Base-by-base conservation (phyloP, 2,113 vertebrate species). In the Sceloporus undulatus region DNA sequence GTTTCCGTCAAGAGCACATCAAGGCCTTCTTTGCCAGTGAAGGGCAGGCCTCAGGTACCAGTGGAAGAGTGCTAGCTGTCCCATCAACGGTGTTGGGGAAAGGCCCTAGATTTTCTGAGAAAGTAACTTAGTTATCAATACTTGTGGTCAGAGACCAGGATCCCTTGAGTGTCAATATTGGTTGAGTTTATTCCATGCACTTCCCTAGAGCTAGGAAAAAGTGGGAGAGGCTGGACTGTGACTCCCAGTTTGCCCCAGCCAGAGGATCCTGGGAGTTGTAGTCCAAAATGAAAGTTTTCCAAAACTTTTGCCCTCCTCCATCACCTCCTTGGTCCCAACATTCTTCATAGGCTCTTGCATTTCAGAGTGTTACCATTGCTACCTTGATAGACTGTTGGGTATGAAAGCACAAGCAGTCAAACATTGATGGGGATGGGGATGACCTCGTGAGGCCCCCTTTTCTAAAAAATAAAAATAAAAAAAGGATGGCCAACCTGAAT, bases 1-100 rank as follows among this genome's bases (percentile, higher is more conserved):
- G 97, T 42, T 97, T 97, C 92, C 96, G 96, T 10, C 96, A 96
- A 70, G 96, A 98, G 74, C 96, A 97, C 93, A 97, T 98, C 86
- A 97, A 97, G 91, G 97, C 95, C 54, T 98, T 98, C 94, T 97
- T 97, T 65, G 96, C 97, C 85, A 95, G 95, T 86, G 95, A 94
- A 13, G 96, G 96, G 21, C 96, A 95, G 66, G 92, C 96, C 85
- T 93, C 96, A 89, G 97, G 97, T 98, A 89, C 88, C 21, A 27
- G 14, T 10, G 48, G 1, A 77, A 83, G 56, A 7, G 79, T 66
- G 23, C 76, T 65, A 71, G 18, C 38, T 52, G 18, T 27, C 38
- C 38, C 5, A 48, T 48, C 40, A 48, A 19, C 27, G 65, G 54
- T 27, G 52, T 0, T 48, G 56, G 42, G 59, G 42, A 70, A 27